Evolutionary conservation across 2,888 invertebrate species (phyloP), one percentile per base, ranked within the genome.

Genomic region (Limnephilus auricula): DNA sequence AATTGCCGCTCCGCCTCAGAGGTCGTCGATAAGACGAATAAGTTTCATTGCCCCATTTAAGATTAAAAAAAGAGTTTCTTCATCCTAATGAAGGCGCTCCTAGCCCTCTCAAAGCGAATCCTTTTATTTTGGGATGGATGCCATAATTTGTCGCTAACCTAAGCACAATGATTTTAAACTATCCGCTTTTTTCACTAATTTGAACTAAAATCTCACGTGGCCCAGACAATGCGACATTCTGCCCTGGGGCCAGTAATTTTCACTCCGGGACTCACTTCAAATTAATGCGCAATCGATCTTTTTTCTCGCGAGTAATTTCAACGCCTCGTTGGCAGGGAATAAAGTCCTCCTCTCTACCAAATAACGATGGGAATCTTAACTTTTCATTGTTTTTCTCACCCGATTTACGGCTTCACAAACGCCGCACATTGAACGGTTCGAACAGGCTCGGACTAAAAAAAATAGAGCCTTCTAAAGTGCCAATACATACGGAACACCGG

Each of bases 321-420:
- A 65, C 65, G 65, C 65, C 65, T 65, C 65, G 65, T 25, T n/a
- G 65, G 65, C 25, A 25, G n/a, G 65, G 25, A 65, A 65, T 65
- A 65, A 65, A 65, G 65, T 65, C 65, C 65, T 65, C 65, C 65
- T n/a, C 65, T 65, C 65, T 0, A 65, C 65, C 65, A n/a, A 65
- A 65, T 65, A 65, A 65, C 65, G 65, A 65, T 65, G 65, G 65
- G 65, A 65, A 65, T n/a, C 65, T 65, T 25, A 65, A 25, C 65
- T 65, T 65, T 65, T 65, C 65, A 65, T 65, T 65, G 65, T 65
- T 65, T 65, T 65, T 65, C 65, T 65, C 65, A 65, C 65, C 65
- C 65, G 65, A 65, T 65, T 65, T 65, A 65, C 65, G 65, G 65
- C 65, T 9, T 65, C 65, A 65, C 65, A 65, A 65, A 65, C 25